Base-by-base conservation (phyloP, 2,888 invertebrate genomes). In the Choreutis nemorana region DNA sequence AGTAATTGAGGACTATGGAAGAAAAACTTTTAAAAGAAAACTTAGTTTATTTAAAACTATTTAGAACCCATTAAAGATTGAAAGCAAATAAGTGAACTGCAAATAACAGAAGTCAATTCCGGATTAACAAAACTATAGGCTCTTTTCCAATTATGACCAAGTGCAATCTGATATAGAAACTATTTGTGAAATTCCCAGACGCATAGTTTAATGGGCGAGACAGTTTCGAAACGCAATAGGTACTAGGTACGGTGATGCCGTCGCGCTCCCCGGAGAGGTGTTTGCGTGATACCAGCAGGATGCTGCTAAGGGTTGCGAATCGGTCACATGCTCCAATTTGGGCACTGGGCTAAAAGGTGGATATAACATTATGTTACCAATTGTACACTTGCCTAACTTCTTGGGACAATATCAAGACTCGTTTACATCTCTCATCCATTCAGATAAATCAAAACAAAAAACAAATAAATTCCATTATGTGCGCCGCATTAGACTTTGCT, bases 401-500 rank as follows among this genome's bases (percentile, higher is more conserved):
- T 21, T 22, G n/a, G 40, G 37, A 6, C 21, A 11, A 2, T 31
- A 33, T 29, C 32, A 37, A 3, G 23, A 37, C 11, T 40, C 34
- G 1, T 40, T 27, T 9, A 24, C 5, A 2, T 36, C 37, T 18
- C 23, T 37, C 2, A 36, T 40, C 23, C 37, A 38, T 12, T 15
- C 2, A 0, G 30, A 32, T 14, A 7, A 14, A 14, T 15, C 21
- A 1, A 32, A 36, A 9, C 28, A 31, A 5, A 33, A 35, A 12
- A 38, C 38, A 9, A 25, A 25, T 14, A 40, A 40, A 16, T 36
- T 36, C 13, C 33, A 35, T 22, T 40, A 40, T 11, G 21, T 38
- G 5, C 26, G 34, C 4, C 26, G 32, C 5, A 14, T 32, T 33
- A 12, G 33, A 28, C 16, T 30, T 31, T 21, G 38, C 38, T 30